Evolutionary conservation across 2,888 invertebrate genomes (phyloP), one percentile per base, ranked within the genome.

Genomic region (Biston stratarius): DNA sequence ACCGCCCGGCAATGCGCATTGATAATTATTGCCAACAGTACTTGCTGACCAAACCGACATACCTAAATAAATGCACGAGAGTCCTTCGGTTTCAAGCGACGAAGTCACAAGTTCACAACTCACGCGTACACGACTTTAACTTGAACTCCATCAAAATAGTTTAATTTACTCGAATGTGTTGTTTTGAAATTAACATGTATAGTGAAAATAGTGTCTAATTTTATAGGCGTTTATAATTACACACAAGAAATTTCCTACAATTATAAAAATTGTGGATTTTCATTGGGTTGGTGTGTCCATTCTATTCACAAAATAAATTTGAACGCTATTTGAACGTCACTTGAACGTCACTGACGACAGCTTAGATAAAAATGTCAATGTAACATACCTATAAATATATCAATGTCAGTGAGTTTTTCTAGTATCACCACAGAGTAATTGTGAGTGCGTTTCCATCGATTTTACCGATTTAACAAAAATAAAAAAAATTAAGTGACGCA

Each of bases 41-140:
- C 95, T 94, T 85, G 96, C 96, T 83, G 96, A 96, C 96, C 96
- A 96, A 90, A 96, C 95, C 93, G 96, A 96, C 96, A 95, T 95
- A 92, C 92, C 92, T 92, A 94, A 90, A 80, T 85, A 86, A 87
- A 88, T 83, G 83, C 85, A 88, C 86, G 86, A 85, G 77, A 91
- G 88, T 87, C 87, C 89, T 90, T 90, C 87, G 84, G 83, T 84
- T 85, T 82, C 81, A 83, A 78, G 82, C 80, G 85, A 81, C 78
- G 91, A 91, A 90, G 91, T 92, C 90, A 91, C 85, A 83, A 74
- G 91, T 90, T 92, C 90, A 91, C 85, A 83, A 73, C 63, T 51
- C 56, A 57, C 63, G 56, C 60, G 56, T 48, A 52, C 57, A 67
- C 67, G 36, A 57, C 61, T 52, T 44, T 24, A 48, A 38, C 38